Evolutionary conservation across 1,140 invertebrate species (phyloP), one percentile per base, ranked within the genome.

Genomic region (Drosophila arawakana): DNA sequence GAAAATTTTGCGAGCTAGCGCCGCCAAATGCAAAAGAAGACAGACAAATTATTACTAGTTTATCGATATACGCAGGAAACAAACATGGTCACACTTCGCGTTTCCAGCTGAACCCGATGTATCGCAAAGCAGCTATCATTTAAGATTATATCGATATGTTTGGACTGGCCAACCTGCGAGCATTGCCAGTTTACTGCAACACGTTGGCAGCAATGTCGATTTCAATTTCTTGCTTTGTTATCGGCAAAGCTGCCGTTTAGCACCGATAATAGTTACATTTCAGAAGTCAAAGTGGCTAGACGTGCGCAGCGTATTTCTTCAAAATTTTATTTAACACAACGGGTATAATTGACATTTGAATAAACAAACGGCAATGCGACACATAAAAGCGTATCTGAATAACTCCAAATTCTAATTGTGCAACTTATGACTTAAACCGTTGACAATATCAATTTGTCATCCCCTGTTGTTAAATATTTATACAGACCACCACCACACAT

Each of bases 401-500:
- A 35, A 25, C 46, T 61, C 47, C 35, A 69, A 63, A 74, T 70
- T 70, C 50, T 9, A 62, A 74, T 70, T 50, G 66, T 62, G 18
- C n/a, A 50, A 37, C 35, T 70, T 44, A 44, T 15, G 5, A 57
- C 9, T 30, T 11, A 2, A 21, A 18, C 9, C 11, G 39, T 21
- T 50, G 8, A 47, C 35, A 30, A 34, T 18, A 10, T 57, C 41
- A 11, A 55, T 9, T 61, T 50, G 46, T 47, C 35, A 74, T 72
- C 71, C 78, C 50, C 39, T 55, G 44, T 54, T 73, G 69, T 69
- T 46, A 80, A 88, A 82, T 82, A 82, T 74, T 88, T 80, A 72
- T 83, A 86, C 73, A 85, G 61, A 72, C 76, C 58, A 70, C 60
- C 75, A 72, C 41, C 62, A 60, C 10, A 39, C 47, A 52, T 47